phyloP scores from a whole-genome alignment of 2,797 vertebrate species.

The Anguilla anguilla region DNA sequence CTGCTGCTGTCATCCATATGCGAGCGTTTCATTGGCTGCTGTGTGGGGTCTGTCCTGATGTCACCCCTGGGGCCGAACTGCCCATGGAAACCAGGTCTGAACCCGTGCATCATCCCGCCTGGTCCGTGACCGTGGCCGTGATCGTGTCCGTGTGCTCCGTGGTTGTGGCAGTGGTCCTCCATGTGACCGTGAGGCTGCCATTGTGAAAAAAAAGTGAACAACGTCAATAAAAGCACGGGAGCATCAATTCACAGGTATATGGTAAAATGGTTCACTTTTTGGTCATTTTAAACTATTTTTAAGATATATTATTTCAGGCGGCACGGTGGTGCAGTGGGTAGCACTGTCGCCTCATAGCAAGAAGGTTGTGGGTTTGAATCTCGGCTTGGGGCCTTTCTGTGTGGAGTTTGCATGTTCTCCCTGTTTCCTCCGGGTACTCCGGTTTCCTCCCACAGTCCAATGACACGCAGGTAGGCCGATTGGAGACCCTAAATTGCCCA shows the following conservation, averaged over 20 bases:
- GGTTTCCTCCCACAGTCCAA: too few relatives aligned
- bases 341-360: too few relatives aligned
- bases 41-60: slow-evolving; percentile 61
- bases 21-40: slow-evolving; percentile 72
- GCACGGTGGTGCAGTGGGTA: too few relatives aligned
- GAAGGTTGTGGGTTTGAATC: too few relatives aligned
- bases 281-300: not conserved
- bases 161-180: slow-evolving; percentile 65
- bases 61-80: slow-evolving; percentile 57
- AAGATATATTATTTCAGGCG: not conserved
- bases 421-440: too few relatives aligned
- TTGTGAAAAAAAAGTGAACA: slow-evolving; percentile 18
- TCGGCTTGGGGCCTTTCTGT: too few relatives aligned
- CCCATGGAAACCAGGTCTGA: slow-evolving; percentile 62
- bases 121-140: slow-evolving; percentile 51
- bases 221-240: not conserved
- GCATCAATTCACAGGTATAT: not conserved
- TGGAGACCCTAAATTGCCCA: too few relatives aligned
- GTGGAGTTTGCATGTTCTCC: too few relatives aligned
- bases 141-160: slow-evolving; percentile 62
- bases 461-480: too few relatives aligned
- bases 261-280: not conserved
- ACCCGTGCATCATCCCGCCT: slow-evolving; percentile 53
- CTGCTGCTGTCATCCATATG: slow-evolving; percentile 81
- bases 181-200: slow-evolving; percentile 63